A percentile compares a stretch with the other conserved stretches of the same genome.
Evolutionary conservation across 2,113 vertebrate species (phyloP).

Genomic region (Chelonoidis abingdonii): DNA sequence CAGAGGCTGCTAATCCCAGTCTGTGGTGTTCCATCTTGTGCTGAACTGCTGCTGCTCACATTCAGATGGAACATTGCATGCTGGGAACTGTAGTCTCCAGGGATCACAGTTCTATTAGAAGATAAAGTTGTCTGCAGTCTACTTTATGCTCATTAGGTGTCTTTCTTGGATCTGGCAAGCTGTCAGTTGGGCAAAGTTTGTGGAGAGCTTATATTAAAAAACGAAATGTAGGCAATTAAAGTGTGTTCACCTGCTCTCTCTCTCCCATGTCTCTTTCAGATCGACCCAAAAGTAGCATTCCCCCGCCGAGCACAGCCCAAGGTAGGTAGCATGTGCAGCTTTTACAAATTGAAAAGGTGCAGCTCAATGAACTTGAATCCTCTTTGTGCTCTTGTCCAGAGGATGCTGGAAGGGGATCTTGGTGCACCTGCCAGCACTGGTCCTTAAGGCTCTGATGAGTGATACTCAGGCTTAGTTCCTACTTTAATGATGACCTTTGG

Average conservation of each 20-base stretch:
- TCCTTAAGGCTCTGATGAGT: neutral
- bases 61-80: constrained; percentile 25
- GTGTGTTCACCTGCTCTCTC: neutral
- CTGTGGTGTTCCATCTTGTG: constrained; percentile 48
- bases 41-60: neutral
- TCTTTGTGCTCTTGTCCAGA: neutral
- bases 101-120: neutral
- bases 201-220: neutral
- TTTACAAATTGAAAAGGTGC: neutral
- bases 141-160: neutral
- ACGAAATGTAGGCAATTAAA: neutral
- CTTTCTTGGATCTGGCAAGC: neutral
- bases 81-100: constrained; percentile 71
- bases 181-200: accelerated
- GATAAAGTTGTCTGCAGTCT: constrained; percentile 27
- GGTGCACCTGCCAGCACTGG: neutral
- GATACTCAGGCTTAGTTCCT: neutral
- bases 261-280: constrained; percentile 83
- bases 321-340: constrained; percentile 80
- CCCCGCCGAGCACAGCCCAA: constrained; percentile 98
- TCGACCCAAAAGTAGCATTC: constrained; percentile 98
- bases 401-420: neutral
- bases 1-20: constrained; percentile 60
- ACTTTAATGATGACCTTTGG: accelerated
- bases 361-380: neutral